Conservation (phyloP, 2,113 vertebrate species). For the Vimba vimba region DNA sequence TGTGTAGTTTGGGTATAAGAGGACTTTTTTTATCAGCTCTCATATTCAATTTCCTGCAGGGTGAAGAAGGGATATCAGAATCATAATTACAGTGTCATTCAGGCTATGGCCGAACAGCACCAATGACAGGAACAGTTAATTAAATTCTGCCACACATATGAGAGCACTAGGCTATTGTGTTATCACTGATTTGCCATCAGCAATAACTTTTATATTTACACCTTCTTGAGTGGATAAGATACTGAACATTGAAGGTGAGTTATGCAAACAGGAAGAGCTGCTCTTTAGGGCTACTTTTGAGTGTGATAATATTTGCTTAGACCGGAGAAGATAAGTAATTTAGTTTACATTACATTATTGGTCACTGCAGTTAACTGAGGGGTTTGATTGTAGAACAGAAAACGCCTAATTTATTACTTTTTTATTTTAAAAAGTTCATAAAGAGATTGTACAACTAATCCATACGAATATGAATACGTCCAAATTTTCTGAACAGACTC, state of each 20-base stretch:
- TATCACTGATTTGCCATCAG: not conserved
- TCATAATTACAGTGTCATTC: slow-evolving; percentile 49
- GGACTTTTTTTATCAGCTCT: slow-evolving; percentile 56
- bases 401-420: not conserved
- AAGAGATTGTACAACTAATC: too few relatives aligned
- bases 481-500: too few relatives aligned
- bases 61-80: slow-evolving; percentile 35
- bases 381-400: not conserved
- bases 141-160: slow-evolving; percentile 31
- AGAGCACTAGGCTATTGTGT: not conserved
- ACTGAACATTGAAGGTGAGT: not conserved
- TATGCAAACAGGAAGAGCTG: not conserved
- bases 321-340: not conserved
- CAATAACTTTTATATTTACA: slow-evolving; percentile 41
- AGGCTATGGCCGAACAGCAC: slow-evolving; percentile 4
- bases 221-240: slow-evolving; percentile 23
- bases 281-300: not conserved
- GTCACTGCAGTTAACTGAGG: not conserved
- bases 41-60: slow-evolving; percentile 58
- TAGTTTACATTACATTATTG: not conserved
- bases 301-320: not conserved
- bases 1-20: slow-evolving; percentile 36
- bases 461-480: too few relatives aligned
- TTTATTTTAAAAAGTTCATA: too few relatives aligned
- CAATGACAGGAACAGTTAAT: slow-evolving; percentile 51